Conservation (phyloP, 2,113 vertebrate genomes). For the Lophotis ruficrista region DNA sequence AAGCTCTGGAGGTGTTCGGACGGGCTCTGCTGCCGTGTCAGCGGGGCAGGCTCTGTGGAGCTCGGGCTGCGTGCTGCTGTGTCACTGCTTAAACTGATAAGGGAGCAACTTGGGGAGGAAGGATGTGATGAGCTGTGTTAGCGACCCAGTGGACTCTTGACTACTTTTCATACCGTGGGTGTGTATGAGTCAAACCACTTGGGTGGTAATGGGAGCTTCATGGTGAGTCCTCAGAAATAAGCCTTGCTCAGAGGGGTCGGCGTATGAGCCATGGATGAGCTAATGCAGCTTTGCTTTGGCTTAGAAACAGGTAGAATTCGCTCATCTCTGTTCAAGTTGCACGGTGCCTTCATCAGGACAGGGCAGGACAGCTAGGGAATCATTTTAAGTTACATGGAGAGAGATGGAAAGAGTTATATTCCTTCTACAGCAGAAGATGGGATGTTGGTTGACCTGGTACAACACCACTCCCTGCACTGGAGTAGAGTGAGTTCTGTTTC, state of each 20-base stretch:
- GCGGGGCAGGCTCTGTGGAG: background rate
- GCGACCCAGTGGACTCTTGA: background rate
- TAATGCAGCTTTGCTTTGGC: background rate
- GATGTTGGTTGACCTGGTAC: background rate
- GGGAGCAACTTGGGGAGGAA: background rate
- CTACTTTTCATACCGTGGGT: background rate
- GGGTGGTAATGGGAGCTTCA: background rate
- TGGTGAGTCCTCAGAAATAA: background rate
- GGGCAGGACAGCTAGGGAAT: background rate
- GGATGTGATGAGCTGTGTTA: background rate
- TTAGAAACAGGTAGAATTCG: background rate
- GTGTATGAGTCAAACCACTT: background rate
- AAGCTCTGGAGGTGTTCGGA: background rate
- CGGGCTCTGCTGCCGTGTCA: accelerated
- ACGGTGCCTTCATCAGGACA: background rate
- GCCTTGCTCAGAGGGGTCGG: background rate
- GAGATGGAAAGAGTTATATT: background rate
- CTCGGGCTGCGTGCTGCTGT: background rate
- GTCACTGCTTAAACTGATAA: background rate
- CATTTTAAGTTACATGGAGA: background rate
- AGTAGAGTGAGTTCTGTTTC: background rate
- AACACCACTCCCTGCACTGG: background rate
- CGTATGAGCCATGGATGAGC: background rate
- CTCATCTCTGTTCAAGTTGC: background rate
- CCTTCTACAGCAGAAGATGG: background rate